Conservation (phyloP, 2,888 invertebrate genomes). For the Rhamnusium bicolor region DNA sequence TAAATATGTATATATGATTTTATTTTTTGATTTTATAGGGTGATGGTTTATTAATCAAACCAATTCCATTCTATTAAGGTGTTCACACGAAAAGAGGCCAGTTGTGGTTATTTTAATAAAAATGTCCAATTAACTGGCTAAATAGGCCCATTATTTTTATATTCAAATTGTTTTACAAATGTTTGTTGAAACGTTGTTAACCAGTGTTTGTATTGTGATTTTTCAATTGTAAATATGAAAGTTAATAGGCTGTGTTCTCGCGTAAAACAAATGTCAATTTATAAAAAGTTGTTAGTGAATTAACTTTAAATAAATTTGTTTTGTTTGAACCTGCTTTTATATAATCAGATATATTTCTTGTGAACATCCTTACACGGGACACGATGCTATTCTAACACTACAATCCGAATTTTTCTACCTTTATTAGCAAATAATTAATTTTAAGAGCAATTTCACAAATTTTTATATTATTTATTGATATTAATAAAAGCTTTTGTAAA, state of each 20-base stretch:
- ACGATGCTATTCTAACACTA: conserved; percentile 13
- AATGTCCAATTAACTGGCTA: background rate
- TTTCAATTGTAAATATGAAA: conserved; percentile 18
- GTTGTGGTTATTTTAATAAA: background rate
- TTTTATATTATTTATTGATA: conserved; percentile 42
- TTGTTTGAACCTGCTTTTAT: background rate
- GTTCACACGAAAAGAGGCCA: conserved; percentile 27
- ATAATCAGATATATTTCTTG: conserved; percentile 21
- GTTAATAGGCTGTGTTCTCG: conserved; percentile 30
- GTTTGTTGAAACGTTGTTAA: conserved; percentile 14
- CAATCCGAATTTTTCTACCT: conserved; percentile 30
- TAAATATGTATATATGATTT: conserved; percentile 29
- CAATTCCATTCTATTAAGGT: conserved; percentile 28
- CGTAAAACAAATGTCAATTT: conserved; percentile 29
- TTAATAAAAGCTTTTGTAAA: conserved; percentile 41
- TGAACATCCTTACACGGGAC: conserved; percentile 19
- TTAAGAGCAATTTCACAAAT: conserved; percentile 9
- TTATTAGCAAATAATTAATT: conserved; percentile 24
- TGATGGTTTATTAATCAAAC: conserved; percentile 30
- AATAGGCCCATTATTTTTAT: conserved; percentile 21
- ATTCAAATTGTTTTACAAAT: conserved; percentile 13
- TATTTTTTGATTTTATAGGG: conserved; percentile 24
- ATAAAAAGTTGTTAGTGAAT: background rate
- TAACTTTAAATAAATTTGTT: conserved; percentile 11
- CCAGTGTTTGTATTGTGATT: conserved; percentile 23